phyloP scores from a whole-genome alignment of 1,140 invertebrate species.

The Daktulosphaira vitifoliae region DNA sequence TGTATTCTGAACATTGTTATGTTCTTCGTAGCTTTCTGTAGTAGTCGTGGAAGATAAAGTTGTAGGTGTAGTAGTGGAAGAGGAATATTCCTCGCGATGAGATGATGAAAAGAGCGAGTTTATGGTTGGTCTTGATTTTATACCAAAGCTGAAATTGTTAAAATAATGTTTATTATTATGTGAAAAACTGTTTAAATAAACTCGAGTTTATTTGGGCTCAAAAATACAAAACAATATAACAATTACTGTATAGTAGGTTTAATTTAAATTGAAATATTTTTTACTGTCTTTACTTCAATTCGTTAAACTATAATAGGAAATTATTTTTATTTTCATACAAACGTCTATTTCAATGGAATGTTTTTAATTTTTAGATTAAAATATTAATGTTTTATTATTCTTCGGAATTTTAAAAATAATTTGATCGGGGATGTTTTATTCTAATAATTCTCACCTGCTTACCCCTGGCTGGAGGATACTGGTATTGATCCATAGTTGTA shows the following conservation, averaged over 20 bases:
- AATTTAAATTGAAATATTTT: too few relatives aligned
- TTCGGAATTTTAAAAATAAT: too few relatives aligned
- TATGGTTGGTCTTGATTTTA: conserved; percentile 9
- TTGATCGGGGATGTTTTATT: neutral
- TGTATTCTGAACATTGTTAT: neutral
- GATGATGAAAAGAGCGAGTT: neutral
- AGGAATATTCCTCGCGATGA: neutral
- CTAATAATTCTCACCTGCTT: conserved; percentile 53
- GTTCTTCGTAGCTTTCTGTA: neutral
- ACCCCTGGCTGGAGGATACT: conserved; percentile 78
- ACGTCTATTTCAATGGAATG: too few relatives aligned
- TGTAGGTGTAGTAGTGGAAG: neutral
- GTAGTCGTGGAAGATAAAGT: neutral
- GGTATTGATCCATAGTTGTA: conserved; percentile 83
- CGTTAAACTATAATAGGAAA: too few relatives aligned
- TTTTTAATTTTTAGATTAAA: too few relatives aligned
- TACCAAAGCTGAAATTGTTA: conserved; percentile 14
- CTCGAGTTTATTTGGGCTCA: neutral
- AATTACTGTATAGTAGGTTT: too few relatives aligned
- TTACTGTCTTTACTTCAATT: too few relatives aligned
- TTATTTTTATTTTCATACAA: too few relatives aligned
- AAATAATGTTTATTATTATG: too few relatives aligned
- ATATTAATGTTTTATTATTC: too few relatives aligned
- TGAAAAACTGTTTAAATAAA: too few relatives aligned
- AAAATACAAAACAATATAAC: too few relatives aligned